Evolutionary conservation across 2,888 invertebrate genomes (phyloP), one percentile per base, ranked within the genome.

Genomic region (Synanthedon formicaeformis): DNA sequence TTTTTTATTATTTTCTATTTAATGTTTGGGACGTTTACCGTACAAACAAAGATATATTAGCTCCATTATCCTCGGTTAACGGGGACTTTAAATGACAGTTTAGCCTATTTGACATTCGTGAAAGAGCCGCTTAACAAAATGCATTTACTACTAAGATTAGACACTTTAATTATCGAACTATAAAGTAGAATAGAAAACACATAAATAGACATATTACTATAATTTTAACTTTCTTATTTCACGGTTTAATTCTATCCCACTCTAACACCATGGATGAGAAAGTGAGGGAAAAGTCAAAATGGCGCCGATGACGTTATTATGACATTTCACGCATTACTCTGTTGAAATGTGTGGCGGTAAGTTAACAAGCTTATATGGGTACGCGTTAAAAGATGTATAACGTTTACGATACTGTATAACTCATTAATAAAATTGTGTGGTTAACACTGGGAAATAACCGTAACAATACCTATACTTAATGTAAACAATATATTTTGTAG

Each of bases 161-260:
- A 62, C 59, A 14, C 59, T 56, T 67, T 71, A 67, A 73, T 70
- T 68, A 68, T 65, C 59, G 54, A 45, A 62, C 70, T 65, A 65
- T 66, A 72, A n/a, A 67, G 62, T 63, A 66, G 64, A 60, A 53
- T 63, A 66, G 64, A 60, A 53, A 62, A 56, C 59, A 67, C 69
- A 63, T 69, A 71, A 75, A 75, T 70, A 74, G 68, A 67, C 66
- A 66, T 59, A 66, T 71, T 72, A 74, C 69, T 64, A 58, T 64
- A 61, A 64, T 73, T 69, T 67, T 62, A 59, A 64, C 62, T 59
- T 62, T 65, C 60, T 59, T 56, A 55, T 53, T 45, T 14, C 45
- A 8, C 45, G 45, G 13, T 14, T 14, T 45, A 45, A 13, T 50
- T 51, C 49, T 51, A 50, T 71, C 69, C 59, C 64, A 61, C 57